phyloP scores from a whole-genome alignment of 2,113 vertebrate species.

The Brevimyrus niger region DNA sequence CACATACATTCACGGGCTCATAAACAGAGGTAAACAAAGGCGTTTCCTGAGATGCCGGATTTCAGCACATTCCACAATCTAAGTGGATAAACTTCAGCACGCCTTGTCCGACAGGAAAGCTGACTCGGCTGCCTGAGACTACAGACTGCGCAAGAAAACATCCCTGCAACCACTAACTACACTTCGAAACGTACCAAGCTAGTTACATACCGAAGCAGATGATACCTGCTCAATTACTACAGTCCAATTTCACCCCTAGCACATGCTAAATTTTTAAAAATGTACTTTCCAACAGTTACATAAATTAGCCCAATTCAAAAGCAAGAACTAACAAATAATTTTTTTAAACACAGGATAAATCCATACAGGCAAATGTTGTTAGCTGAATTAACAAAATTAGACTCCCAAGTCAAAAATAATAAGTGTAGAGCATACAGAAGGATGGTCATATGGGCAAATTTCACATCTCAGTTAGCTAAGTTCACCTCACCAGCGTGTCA shows the following conservation, averaged over 20 bases:
- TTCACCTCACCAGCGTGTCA: neutral
- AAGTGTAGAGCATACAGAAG: neutral
- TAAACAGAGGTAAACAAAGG: constrained; percentile 1
- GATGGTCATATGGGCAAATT: neutral
- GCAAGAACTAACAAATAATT: neutral
- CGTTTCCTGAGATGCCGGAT: neutral
- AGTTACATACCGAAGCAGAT: neutral
- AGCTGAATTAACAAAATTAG: neutral
- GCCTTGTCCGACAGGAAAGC: neutral
- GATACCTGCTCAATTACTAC: neutral
- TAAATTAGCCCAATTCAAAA: neutral
- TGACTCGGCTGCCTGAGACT: neutral
- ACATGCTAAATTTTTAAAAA: neutral
- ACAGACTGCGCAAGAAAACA: neutral
- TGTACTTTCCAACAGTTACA: neutral
- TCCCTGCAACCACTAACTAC: neutral
- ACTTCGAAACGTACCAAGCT: neutral
- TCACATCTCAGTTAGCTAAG: neutral
- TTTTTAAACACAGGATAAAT: neutral
- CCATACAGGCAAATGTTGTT: neutral
- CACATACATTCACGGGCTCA: neutral
- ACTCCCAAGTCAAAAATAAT: neutral
- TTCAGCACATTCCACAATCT: neutral
- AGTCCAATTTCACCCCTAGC: neutral
- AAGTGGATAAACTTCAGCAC: neutral